Evolutionary conservation across 2,797 vertebrate genomes (phyloP).

Genomic region (Synanceia verrucosa): DNA sequence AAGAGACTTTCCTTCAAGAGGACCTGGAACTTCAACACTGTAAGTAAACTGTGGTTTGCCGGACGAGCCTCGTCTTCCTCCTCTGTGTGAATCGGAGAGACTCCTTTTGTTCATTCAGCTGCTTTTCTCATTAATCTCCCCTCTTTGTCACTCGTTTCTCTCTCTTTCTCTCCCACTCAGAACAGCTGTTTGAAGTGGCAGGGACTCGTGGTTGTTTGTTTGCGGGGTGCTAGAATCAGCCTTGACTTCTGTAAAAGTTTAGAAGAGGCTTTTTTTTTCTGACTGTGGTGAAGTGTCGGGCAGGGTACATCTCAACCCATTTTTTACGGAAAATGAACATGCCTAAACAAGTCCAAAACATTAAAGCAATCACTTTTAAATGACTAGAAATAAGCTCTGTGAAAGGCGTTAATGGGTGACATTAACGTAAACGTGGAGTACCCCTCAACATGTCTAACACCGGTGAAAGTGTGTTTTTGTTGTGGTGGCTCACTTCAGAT

Average conservation of each 20-base stretch:
- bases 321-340: conserved; percentile 24
- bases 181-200: conserved; percentile 69
- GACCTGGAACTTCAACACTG: conserved; percentile 73
- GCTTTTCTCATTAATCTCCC: conserved; percentile 76
- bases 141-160: conserved; percentile 42
- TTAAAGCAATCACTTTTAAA: conserved; percentile 25
- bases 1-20: conserved; percentile 85
- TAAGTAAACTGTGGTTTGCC: conserved; percentile 74
- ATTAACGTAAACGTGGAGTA: conserved; percentile 10
- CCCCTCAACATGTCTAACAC: neutral
- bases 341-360: conserved; percentile 50
- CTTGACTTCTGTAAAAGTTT: conserved; percentile 52
- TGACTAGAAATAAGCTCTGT: neutral
- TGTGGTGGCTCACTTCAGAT: conserved; percentile 13
- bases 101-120: conserved; percentile 78
- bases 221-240: conserved; percentile 37
- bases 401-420: conserved; percentile 8
- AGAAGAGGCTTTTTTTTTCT: conserved; percentile 10
- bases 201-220: conserved; percentile 49
- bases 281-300: conserved; percentile 11
- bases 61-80: conserved; percentile 48
- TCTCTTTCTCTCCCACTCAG: conserved; percentile 32
- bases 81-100: conserved; percentile 19
- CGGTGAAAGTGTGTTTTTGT: conserved; percentile 12
- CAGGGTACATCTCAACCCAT: neutral